Evolutionary conservation across 2,888 invertebrate genomes (phyloP).

Genomic region (Drosophila peninsularis): DNA sequence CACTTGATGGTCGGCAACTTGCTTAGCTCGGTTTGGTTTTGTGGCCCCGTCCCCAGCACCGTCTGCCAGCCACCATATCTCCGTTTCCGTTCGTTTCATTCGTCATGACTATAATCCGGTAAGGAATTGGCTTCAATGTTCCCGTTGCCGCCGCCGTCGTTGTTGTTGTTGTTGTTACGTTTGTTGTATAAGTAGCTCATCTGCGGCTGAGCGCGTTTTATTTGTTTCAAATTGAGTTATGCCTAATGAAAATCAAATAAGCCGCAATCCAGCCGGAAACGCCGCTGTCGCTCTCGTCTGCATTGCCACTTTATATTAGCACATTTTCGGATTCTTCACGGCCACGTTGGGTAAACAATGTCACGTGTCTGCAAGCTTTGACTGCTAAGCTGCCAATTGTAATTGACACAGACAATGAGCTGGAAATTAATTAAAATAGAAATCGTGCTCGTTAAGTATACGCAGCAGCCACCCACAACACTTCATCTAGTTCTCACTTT

Average conservation of each 20-base stretch:
- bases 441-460: slow-evolving; percentile 24
- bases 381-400: slow-evolving; percentile 27
- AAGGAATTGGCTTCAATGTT: slow-evolving; percentile 26
- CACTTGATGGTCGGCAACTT: slow-evolving; percentile 67
- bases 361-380: slow-evolving; percentile 24
- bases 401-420: slow-evolving; percentile 33
- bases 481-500: not conserved
- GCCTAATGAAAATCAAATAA: slow-evolving; percentile 83
- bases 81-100: slow-evolving; percentile 69
- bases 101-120: slow-evolving; percentile 52
- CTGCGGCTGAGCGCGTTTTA: slow-evolving; percentile 75
- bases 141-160: slow-evolving; percentile 31
- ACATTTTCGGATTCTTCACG: slow-evolving; percentile 51
- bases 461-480: slow-evolving; percentile 16
- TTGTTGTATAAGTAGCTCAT: slow-evolving; percentile 74
- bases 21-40: slow-evolving; percentile 47
- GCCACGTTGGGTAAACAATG: slow-evolving; percentile 46
- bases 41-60: slow-evolving; percentile 16
- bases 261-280: slow-evolving; percentile 77
- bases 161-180: slow-evolving; percentile 34
- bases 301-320: slow-evolving; percentile 35
- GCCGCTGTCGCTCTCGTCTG: slow-evolving; percentile 24
- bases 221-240: slow-evolving; percentile 82
- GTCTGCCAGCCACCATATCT: slow-evolving; percentile 28
- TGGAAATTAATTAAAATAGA: slow-evolving; percentile 59